Percentiles rank a stretch among this genome's conserved stretches.
These are phyloP conservation scores for Takifugu flavidus DNA, from an alignment of 2,113 vertebrate genomes.

Conservation along the genomic window DNA sequence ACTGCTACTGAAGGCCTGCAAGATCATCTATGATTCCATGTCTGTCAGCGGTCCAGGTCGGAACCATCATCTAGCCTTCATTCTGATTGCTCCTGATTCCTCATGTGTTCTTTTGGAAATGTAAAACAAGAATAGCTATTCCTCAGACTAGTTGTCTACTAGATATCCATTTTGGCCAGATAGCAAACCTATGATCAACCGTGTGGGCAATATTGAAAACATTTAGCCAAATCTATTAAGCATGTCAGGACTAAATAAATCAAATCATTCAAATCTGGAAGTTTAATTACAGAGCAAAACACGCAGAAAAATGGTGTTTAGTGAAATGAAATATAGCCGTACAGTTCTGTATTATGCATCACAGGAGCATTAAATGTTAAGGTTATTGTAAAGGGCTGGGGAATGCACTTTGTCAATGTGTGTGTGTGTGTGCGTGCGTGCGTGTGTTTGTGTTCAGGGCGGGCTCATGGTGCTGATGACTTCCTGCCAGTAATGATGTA, in stretches of 20 bases:
- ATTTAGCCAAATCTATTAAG: not conserved
- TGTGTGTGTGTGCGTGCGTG: slow-evolving; percentile 8
- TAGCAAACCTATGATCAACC: no score
- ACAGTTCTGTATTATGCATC: no score
- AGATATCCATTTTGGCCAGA: no score
- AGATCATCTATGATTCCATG: slow-evolving; percentile 98
- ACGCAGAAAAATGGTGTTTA: not conserved
- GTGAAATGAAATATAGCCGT: no score
- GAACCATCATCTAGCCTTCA: not conserved
- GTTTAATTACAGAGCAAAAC: not conserved
- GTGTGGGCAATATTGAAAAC: no score
- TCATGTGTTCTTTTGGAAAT: not conserved
- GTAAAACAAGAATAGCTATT: no score
- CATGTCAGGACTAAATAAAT: not conserved
- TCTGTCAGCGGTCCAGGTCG: slow-evolving; percentile 87
- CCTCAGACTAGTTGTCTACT: no score
- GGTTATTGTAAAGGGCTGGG: no score
- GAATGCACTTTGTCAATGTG: no score
- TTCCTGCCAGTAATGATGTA: slow-evolving; percentile 98
- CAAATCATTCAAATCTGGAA: not conserved
- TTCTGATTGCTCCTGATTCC: no score
- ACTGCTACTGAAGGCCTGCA: slow-evolving; percentile 91
- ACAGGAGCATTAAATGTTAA: no score
- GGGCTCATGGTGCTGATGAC: slow-evolving; percentile 89
- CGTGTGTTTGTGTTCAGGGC: slow-evolving; percentile 75